phyloP scores from a whole-genome alignment of 2,113 vertebrate genomes.

The Setophaga kirtlandii region DNA sequence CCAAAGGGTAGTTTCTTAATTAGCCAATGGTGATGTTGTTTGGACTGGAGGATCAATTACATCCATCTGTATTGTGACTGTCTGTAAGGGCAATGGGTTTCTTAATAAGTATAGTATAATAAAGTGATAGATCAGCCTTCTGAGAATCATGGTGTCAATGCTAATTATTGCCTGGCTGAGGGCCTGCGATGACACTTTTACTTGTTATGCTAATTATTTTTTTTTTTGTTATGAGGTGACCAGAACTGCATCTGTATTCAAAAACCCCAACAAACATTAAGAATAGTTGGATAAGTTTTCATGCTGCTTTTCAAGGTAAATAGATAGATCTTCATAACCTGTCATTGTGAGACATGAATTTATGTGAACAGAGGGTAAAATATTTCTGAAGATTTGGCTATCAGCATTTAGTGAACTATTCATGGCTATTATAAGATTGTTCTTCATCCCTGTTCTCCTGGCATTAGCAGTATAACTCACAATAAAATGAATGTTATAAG shows the following conservation, averaged over 20 bases:
- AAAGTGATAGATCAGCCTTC: neutral
- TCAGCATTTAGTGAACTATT: neutral
- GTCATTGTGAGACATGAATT: neutral
- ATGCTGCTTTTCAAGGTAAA: neutral
- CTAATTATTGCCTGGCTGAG: neutral
- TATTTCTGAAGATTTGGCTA: neutral
- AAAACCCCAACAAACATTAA: neutral
- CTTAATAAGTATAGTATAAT: neutral
- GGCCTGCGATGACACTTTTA: neutral
- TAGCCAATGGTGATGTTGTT: neutral
- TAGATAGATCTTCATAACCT: neutral
- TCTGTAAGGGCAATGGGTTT: neutral
- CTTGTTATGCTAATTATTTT: neutral
- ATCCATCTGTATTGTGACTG: neutral
- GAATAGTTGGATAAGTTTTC: neutral
- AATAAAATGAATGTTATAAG: neutral
- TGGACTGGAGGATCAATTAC: neutral
- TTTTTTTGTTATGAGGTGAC: neutral
- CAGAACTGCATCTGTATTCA: neutral
- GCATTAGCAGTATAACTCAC: neutral
- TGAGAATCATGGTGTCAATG: neutral
- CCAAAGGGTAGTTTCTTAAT: no score
- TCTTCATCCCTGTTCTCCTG: neutral
- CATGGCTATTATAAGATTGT: neutral
- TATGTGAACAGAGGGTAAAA: neutral